Evolutionary conservation across 2,888 invertebrate species (phyloP).

Genomic region (Rhaphigaster nebulosa): DNA sequence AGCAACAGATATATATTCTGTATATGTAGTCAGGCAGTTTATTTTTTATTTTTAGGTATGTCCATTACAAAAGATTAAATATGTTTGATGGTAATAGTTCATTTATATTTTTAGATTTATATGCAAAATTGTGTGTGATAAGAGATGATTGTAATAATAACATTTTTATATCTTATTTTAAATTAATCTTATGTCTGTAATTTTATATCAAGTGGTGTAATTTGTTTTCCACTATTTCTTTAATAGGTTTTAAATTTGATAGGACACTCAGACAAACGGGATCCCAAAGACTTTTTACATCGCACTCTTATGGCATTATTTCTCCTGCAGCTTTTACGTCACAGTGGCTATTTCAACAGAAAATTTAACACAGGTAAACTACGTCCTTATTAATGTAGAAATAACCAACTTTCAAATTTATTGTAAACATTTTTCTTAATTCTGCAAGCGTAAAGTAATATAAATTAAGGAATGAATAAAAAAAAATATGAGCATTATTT

Average conservation of each 20-base stretch:
- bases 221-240: conserved; percentile 59
- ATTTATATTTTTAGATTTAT: background rate
- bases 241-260: conserved; percentile 49
- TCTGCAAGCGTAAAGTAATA: too few relatives aligned
- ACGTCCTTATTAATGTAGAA: background rate
- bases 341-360: conserved; percentile 75
- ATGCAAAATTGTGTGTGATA: background rate
- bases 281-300: conserved; percentile 79
- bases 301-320: conserved; percentile 84
- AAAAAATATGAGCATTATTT: too few relatives aligned
- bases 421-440: too few relatives aligned
- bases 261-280: conserved; percentile 68
- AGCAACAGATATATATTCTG: too few relatives aligned
- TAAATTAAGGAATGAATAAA: too few relatives aligned
- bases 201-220: background rate
- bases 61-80: too few relatives aligned
- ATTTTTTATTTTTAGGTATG: too few relatives aligned
- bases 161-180: background rate
- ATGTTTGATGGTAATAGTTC: background rate
- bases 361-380: background rate
- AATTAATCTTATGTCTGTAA: background rate
- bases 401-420: too few relatives aligned
- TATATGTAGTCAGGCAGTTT: too few relatives aligned
- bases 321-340: conserved; percentile 79
- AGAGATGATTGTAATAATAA: too few relatives aligned